Percentiles rank a stretch among this genome's conserved stretches.
phyloP scores from a whole-genome alignment of 2,888 invertebrate species.

The Quadroppia sp. region DNA sequence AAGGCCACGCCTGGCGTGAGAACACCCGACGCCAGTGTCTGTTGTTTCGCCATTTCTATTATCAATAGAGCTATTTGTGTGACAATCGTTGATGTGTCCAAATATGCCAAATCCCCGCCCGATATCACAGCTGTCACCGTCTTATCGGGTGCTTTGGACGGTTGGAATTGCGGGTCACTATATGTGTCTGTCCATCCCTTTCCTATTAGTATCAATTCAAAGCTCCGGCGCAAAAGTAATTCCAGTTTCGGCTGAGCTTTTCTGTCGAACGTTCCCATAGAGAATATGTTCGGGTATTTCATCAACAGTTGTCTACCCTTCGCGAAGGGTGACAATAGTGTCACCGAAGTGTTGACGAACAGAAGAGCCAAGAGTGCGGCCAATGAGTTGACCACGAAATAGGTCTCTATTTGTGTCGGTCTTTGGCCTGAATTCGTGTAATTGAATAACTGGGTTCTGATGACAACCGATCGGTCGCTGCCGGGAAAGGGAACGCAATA shows the following conservation, averaged over 20 bases:
- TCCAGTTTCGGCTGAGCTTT: constrained; percentile 59
- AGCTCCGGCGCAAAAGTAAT: constrained; percentile 53
- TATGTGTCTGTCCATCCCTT: constrained; percentile 70
- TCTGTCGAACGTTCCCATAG: constrained; percentile 64
- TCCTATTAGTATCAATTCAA: constrained; percentile 59
- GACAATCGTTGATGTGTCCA: constrained; percentile 69
- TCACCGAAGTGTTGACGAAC: constrained; percentile 62
- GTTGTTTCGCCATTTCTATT: constrained; percentile 63
- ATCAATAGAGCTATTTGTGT: constrained; percentile 69
- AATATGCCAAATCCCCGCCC: constrained; percentile 72
- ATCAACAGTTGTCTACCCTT: constrained; percentile 64
- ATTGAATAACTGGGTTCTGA: constrained; percentile 72
- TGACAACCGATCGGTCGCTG: constrained; percentile 74
- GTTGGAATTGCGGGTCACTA: constrained; percentile 59
- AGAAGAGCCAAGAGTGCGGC: constrained; percentile 57
- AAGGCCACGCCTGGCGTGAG: constrained; percentile 80
- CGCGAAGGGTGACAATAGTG: constrained; percentile 61
- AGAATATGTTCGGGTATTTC: constrained; percentile 67
- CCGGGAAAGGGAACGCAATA: constrained; percentile 78
- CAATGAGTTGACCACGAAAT: constrained; percentile 61
- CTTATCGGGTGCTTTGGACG: constrained; percentile 62
- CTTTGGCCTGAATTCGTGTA: constrained; percentile 64
- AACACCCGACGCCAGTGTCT: constrained; percentile 69
- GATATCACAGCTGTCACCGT: constrained; percentile 63
- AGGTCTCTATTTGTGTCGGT: constrained; percentile 74